Conservation (phyloP, 2,113 vertebrate species). For the Halichoerus grypus region DNA sequence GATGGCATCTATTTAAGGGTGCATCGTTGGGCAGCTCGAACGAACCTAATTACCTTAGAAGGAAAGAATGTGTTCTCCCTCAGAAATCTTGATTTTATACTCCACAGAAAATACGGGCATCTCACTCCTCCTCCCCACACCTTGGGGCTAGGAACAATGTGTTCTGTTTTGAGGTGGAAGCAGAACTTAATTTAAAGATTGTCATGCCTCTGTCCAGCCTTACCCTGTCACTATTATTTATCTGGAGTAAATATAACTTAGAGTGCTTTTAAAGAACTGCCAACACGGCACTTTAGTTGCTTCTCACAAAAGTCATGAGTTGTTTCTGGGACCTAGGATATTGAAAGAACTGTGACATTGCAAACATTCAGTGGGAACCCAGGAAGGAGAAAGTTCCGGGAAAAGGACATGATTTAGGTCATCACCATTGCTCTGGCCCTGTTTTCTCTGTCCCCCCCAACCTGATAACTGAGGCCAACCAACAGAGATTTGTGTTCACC, state of each 20-base stretch:
- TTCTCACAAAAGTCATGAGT: not conserved
- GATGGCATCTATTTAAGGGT: not conserved
- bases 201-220: not conserved
- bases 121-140: not conserved
- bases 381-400: not conserved
- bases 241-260: not conserved
- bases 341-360: not conserved
- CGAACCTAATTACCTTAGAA: not conserved
- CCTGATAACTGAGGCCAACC: not conserved
- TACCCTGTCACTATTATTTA: not conserved
- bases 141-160: not conserved
- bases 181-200: not conserved
- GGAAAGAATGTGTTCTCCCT: not conserved
- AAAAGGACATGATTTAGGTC: not conserved
- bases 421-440: not conserved
- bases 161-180: not conserved
- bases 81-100: not conserved
- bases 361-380: not conserved
- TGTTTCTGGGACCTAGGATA: not conserved
- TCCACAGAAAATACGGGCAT: not conserved
- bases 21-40: not conserved
- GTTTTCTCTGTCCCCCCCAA: not conserved
- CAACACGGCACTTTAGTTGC: not conserved
- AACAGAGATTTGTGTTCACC: not conserved
- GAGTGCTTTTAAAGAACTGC: not conserved